phyloP scores from a whole-genome alignment of 92 coral and sea anemone species.

The Phenganax stokvisi region DNA sequence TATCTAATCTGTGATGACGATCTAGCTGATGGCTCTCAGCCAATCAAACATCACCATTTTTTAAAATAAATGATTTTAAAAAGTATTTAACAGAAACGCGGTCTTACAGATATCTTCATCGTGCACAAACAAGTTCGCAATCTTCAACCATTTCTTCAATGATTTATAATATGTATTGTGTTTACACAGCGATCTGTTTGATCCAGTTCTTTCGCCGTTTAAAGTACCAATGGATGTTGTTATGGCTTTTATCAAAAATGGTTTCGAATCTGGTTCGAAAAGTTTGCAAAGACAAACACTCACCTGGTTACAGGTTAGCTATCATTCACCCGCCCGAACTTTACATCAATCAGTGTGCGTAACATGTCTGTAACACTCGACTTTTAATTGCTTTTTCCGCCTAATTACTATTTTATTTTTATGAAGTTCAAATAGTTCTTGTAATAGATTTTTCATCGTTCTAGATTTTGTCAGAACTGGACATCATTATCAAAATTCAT shows the following conservation, averaged over 20 bases:
- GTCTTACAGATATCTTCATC: background rate
- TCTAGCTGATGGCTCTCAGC: too few relatives aligned
- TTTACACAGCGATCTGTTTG: slow-evolving; percentile 72
- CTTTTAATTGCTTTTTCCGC: background rate
- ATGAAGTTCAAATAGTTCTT: background rate
- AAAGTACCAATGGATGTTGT: slow-evolving; percentile 67
- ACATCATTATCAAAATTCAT: slow-evolving; percentile 73
- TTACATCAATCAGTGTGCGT: too few relatives aligned
- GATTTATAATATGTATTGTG: background rate
- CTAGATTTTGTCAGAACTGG: slow-evolving; percentile 81
- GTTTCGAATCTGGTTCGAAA: slow-evolving; percentile 72
- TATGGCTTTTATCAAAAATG: slow-evolving; percentile 75
- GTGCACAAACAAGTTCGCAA: background rate
- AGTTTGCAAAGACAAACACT: slow-evolving; percentile 75
- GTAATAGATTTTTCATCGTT: background rate
- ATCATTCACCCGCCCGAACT: too few relatives aligned
- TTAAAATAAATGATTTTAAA: too few relatives aligned
- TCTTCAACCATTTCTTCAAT: background rate
- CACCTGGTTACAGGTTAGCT: slow-evolving; percentile 85
- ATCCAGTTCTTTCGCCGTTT: slow-evolving; percentile 79
- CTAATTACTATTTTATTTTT: background rate
- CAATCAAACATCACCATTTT: too few relatives aligned
- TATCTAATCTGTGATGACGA: too few relatives aligned
- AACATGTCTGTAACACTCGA: background rate
- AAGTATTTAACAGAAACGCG: too few relatives aligned